Conservation (phyloP, 1,140 invertebrate species). For the Melipona quadrifasciata region DNA sequence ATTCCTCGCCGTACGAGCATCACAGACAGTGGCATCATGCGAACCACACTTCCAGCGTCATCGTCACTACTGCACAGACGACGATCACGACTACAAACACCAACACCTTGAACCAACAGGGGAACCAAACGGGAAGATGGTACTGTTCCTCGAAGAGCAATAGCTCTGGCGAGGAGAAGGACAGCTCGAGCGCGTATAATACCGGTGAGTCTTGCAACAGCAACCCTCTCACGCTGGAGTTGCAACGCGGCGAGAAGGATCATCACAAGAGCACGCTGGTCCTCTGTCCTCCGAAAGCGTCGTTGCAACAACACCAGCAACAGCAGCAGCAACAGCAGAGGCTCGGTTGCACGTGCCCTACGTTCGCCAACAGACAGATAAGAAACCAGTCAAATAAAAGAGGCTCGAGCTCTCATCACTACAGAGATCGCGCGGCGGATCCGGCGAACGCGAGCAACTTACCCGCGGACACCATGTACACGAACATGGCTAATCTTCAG, state of each 20-base stretch:
- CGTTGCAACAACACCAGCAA: neutral
- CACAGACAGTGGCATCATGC: constrained; percentile 63
- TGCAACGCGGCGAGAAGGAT: constrained; percentile 80
- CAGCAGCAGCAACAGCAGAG: constrained; percentile 34
- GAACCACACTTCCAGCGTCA: constrained; percentile 45
- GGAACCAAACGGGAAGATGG: constrained; percentile 67
- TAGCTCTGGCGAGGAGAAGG: constrained; percentile 84
- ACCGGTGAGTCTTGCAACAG: constrained; percentile 90
- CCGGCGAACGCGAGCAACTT: constrained; percentile 51
- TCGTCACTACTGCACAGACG: constrained; percentile 8
- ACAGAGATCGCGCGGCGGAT: constrained; percentile 42
- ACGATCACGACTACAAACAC: neutral
- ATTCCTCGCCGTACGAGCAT: constrained; percentile 85
- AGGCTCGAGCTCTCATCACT: constrained; percentile 69
- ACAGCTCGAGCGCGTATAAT: constrained; percentile 89
- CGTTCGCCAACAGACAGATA: constrained; percentile 57
- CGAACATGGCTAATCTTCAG: constrained; percentile 87
- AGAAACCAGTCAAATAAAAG: constrained; percentile 67
- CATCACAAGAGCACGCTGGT: constrained; percentile 81
- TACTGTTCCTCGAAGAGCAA: constrained; percentile 82
- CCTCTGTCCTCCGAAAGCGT: constrained; percentile 75
- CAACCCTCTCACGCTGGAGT: constrained; percentile 85
- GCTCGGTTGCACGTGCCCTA: constrained; percentile 73
- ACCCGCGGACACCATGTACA: constrained; percentile 86
- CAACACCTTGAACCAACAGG: neutral